phyloP scores from a whole-genome alignment of 1,140 invertebrate species.

The Triops longicaudatus region DNA sequence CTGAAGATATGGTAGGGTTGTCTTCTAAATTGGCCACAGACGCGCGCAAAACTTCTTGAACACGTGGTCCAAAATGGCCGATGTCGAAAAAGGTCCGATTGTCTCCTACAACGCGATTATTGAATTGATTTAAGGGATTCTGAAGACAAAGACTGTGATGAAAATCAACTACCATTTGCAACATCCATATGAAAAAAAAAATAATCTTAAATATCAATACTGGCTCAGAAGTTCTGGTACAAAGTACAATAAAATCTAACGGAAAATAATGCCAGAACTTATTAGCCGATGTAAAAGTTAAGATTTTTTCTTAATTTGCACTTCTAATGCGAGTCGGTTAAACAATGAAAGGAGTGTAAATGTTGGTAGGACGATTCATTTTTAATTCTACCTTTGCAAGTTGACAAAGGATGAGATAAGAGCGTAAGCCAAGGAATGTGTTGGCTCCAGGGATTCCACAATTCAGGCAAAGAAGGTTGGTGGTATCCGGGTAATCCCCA shows the following conservation, averaged over 20 bases:
- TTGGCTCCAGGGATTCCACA: conserved; percentile 76
- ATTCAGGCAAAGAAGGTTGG: conserved; percentile 55
- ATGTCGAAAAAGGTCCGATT: background rate
- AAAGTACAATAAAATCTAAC: too few relatives aligned
- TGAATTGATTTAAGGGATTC: too few relatives aligned
- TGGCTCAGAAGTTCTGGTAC: too few relatives aligned
- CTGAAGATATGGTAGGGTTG: background rate
- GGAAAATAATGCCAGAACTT: too few relatives aligned
- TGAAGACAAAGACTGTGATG: too few relatives aligned
- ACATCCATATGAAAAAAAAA: too few relatives aligned
- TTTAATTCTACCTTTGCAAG: conserved; percentile 55
- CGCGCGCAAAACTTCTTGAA: background rate
- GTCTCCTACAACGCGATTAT: too few relatives aligned
- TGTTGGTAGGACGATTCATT: background rate
- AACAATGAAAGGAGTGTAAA: background rate
- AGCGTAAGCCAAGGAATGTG: conserved; percentile 69
- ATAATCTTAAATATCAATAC: too few relatives aligned
- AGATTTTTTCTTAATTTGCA: too few relatives aligned
- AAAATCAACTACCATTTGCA: too few relatives aligned
- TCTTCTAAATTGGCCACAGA: background rate
- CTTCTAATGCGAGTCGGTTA: too few relatives aligned
- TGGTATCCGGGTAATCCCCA: background rate
- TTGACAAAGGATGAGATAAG: conserved; percentile 68
- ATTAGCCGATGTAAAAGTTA: too few relatives aligned
- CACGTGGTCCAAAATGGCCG: background rate